These are phyloP conservation scores for Leucoma salicis DNA, from an alignment of 2,888 invertebrate species.

Conservation along the genomic window DNA sequence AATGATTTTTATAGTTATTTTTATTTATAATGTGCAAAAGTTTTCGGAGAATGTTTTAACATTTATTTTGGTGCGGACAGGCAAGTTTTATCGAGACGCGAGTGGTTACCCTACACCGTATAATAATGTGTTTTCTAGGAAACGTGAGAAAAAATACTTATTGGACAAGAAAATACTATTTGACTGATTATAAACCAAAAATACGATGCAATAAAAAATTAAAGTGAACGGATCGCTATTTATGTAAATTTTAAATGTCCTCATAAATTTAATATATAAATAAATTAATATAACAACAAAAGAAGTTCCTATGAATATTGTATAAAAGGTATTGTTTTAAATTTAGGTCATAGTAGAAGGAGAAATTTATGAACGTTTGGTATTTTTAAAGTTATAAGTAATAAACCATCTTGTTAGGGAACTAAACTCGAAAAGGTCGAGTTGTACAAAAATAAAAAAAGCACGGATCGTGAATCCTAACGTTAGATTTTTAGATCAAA, in stretches of 20 bases:
- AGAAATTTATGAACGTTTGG: constrained; percentile 81
- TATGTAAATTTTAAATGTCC: constrained; percentile 79
- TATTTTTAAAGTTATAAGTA: constrained; percentile 79
- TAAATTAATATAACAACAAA: constrained; percentile 81
- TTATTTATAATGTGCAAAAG: constrained; percentile 68
- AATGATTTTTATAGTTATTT: constrained; percentile 41
- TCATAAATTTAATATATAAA: constrained; percentile 80
- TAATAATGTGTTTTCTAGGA: constrained; percentile 64
- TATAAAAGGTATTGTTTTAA: constrained; percentile 81
- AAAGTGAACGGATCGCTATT: constrained; percentile 80
- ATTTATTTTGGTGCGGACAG: constrained; percentile 62
- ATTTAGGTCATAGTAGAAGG: constrained; percentile 81
- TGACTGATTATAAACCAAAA: constrained; percentile 51
- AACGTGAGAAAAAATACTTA: constrained; percentile 58
- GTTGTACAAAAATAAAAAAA: constrained; percentile 67
- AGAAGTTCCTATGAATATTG: constrained; percentile 82
- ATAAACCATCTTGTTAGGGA: constrained; percentile 69
- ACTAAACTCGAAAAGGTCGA: constrained; percentile 54
- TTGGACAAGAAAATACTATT: constrained; percentile 53
- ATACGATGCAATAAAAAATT: constrained; percentile 51
- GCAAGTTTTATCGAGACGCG: constrained; percentile 61
- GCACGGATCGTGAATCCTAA: constrained; percentile 81
- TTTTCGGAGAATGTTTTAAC: constrained; percentile 62
- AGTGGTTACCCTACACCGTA: constrained; percentile 63
- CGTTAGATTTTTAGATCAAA: constrained; percentile 76